Evolutionary conservation across 2,113 vertebrate genomes (phyloP).

Genomic region (Pelvicachromis taeniatus): DNA sequence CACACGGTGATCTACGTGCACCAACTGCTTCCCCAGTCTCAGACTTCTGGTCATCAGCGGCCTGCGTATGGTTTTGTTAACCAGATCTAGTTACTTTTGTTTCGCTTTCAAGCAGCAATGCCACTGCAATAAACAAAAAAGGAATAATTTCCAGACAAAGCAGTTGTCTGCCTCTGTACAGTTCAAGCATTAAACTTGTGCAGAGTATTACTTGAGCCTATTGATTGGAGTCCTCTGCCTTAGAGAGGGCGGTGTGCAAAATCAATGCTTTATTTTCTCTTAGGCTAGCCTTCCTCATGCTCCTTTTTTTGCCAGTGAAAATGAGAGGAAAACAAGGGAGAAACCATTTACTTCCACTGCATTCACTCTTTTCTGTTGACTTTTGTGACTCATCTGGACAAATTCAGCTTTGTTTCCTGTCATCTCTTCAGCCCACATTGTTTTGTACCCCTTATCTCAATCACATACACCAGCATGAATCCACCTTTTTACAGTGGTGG

Average conservation of each 20-base stretch:
- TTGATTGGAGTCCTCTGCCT: constrained; percentile 66
- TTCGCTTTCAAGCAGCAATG: constrained; percentile 11
- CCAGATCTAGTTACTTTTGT: neutral
- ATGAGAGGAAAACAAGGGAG: constrained; percentile 40
- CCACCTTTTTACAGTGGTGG: neutral
- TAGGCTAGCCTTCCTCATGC: constrained; percentile 55
- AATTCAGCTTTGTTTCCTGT: neutral
- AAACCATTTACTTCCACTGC: constrained; percentile 24
- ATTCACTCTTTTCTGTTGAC: constrained; percentile 4
- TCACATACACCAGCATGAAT: neutral
- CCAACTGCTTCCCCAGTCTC: neutral
- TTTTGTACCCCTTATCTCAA: constrained; percentile 3
- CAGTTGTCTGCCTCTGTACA: constrained; percentile 56
- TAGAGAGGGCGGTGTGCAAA: constrained; percentile 62
- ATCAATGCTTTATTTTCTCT: constrained; percentile 74
- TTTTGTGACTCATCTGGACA: constrained; percentile 2
- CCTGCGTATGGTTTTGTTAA: neutral
- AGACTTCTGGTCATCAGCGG: neutral
- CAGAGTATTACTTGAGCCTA: constrained; percentile 68
- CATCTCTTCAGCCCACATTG: neutral
- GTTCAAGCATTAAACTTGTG: constrained; percentile 65
- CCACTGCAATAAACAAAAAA: constrained; percentile 32
- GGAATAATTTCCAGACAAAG: constrained; percentile 66
- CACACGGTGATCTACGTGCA: neutral
- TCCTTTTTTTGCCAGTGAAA: constrained; percentile 46